These are phyloP conservation scores for Gyrodactylus salaris DNA, from an alignment of 1,140 invertebrate genomes.

Conservation along the genomic window DNA sequence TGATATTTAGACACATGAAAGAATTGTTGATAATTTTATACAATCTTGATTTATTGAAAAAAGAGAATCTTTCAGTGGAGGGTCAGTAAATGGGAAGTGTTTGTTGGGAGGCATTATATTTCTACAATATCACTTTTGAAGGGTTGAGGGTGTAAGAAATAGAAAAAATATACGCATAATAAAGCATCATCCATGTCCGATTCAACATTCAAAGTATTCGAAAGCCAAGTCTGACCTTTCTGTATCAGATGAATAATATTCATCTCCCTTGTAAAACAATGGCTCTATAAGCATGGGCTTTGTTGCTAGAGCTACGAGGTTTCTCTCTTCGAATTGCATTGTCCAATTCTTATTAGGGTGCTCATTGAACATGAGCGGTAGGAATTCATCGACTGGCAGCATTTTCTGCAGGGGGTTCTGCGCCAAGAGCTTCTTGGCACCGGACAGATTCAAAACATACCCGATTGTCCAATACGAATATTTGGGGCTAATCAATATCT, in stretches of 20 bases:
- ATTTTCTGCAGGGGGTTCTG: slow-evolving; percentile 46
- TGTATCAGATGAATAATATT: slow-evolving; percentile 72
- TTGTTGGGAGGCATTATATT: no score
- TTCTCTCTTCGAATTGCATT: slow-evolving; percentile 30
- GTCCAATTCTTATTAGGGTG: slow-evolving; percentile 51
- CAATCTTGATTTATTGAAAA: no score
- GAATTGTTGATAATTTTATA: no score
- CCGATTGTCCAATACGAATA: slow-evolving; percentile 95
- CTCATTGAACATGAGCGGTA: slow-evolving; percentile 68
- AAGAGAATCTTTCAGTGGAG: no score
- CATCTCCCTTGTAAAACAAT: slow-evolving; percentile 61
- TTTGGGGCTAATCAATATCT: slow-evolving; percentile 37
- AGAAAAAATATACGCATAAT: no score
- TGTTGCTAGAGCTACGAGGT: slow-evolving; percentile 44
- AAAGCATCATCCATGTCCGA: no score
- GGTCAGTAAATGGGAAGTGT: no score
- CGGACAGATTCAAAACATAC: slow-evolving; percentile 34
- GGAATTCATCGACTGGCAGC: slow-evolving; percentile 72
- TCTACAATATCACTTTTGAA: no score
- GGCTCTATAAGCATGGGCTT: slow-evolving; percentile 54
- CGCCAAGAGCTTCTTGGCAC: slow-evolving; percentile 38
- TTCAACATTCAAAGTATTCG: neutral
- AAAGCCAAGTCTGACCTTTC: slow-evolving; percentile 28
- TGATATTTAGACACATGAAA: no score
- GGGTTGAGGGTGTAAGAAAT: no score